Base-by-base conservation (phyloP, 2,113 vertebrate genomes). In the Antennarius striatus region DNA sequence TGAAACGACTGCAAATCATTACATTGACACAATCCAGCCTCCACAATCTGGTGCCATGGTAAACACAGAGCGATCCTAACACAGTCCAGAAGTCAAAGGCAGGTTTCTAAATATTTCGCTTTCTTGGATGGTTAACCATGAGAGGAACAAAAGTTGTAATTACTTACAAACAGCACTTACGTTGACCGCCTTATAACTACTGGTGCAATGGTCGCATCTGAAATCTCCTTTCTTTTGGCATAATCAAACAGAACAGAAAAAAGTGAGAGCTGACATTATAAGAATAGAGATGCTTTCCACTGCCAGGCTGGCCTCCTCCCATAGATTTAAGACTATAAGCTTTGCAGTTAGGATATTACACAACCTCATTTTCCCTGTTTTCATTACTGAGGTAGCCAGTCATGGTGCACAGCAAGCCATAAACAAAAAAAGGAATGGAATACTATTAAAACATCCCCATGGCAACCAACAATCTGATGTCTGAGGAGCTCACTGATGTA, bases 71-170 rank as follows among this genome's bases (percentile, higher is more conserved):
- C 75, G 68, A 80, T 68, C 73, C 72, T 40, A 68, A 66, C 16
- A 54, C 51, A 68, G 52, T 58, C 42, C 64, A 54, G 64, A 50
- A 56, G 65, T 68, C 54, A 66, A 47, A 71, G 56, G 71, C 66
- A 78, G 69, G 68, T 62, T 75, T 74, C 46, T 47, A 78, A 55
- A 62, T 22, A 63, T 83, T 86, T 84, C 47, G 55, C 73, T 28
- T 76, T 85, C 73, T 89, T 77, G 73, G 80, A 80, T 73, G 67
- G 78, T 75, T 86, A 77, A 79, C 68, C 75, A 65, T 76, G 63
- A 80, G 57, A 79, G 87, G 47, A 83, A 78, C 69, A 67, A 63
- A 75, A 67, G 52, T 36, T 90, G 68, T 81, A 88, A 90, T 92
- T 90, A 87, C 45, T 70, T 63, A 81, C 69, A 86, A 83, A 87